Evolutionary conservation across 1,140 invertebrate genomes (phyloP), one percentile per base, ranked within the genome.

Genomic region (Pemphigus obesinymphae): DNA sequence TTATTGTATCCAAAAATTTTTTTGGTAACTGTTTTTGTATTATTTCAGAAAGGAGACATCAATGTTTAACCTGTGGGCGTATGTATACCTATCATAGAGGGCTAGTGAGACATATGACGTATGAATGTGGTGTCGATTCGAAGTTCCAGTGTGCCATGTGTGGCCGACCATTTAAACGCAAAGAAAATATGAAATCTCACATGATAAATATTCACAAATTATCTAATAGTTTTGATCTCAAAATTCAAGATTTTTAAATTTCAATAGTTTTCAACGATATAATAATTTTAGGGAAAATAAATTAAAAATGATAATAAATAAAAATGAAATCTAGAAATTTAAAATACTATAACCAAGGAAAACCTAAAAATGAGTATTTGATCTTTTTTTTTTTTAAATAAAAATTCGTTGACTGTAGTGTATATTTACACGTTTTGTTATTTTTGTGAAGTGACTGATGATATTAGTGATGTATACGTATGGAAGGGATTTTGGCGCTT

Each of bases 141-240:
- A 85, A 87, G 82, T 88, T 87, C 82, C 85, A 84, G 1, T 88
- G 87, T 83, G 84, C 85, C 6, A 83, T 85, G 61, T 88, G 87
- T 83, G 50, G 53, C 15, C 87, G 87, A 73, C 86, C 86, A 45
- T 87, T 87, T 66, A 89, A 89, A 84, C 86, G 88, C 82, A 88
- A 88, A 78, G 88, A 91, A 83, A 87, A 88, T 0, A 82, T 89
- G 5, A 88, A 88, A 73, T 85, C 86, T 23, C 88, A 88, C 72
- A 87, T 86, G 85, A 83, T 82, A 34, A 53, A 78, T 23, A 43
- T 68, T 37, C 82, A 83, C 13, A 82, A 82, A 26, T 37, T 82
- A 23, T 20, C 11, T 43, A 40, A 45, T 37, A 26, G 3, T 45
- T 43, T 72, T 63, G 31, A 63, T 63, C 61, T 34, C 31, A 1